phyloP scores from a whole-genome alignment of 2,888 invertebrate genomes.

The Thalpophila matura region DNA sequence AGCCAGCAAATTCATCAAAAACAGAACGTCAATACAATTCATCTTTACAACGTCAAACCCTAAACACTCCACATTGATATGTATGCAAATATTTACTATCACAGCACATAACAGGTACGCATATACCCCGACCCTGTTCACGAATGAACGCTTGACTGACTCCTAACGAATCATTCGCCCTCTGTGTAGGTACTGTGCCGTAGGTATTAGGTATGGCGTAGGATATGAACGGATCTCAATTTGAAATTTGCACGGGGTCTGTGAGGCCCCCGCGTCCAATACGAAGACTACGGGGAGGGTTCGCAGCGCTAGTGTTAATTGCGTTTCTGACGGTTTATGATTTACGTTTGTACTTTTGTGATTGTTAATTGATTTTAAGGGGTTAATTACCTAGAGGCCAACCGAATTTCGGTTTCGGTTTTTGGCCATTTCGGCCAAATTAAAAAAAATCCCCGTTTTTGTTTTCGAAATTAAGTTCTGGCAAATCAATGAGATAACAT shows the following conservation, averaged over 20 bases:
- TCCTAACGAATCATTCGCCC: slow-evolving; percentile 85
- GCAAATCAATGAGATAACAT: no score
- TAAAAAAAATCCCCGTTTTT: no score
- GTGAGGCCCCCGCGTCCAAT: slow-evolving; percentile 74
- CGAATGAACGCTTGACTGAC: slow-evolving; percentile 86
- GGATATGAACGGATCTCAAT: slow-evolving; percentile 79
- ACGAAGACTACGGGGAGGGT: slow-evolving; percentile 64
- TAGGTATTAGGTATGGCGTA: slow-evolving; percentile 69
- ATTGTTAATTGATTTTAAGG: slow-evolving; percentile 66
- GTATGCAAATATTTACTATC: slow-evolving; percentile 89
- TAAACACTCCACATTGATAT: slow-evolving; percentile 81
- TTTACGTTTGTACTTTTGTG: slow-evolving; percentile 72
- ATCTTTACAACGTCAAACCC: slow-evolving; percentile 66
- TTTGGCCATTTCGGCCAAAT: no score
- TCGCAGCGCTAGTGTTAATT: slow-evolving; percentile 81
- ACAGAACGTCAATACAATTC: slow-evolving; percentile 62
- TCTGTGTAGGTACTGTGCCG: slow-evolving; percentile 64
- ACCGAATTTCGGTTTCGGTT: slow-evolving; percentile 51
- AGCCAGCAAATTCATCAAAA: slow-evolving; percentile 50
- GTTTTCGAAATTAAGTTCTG: no score
- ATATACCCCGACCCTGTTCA: slow-evolving; percentile 84
- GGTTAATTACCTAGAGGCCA: no score
- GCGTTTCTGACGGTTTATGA: slow-evolving; percentile 83
- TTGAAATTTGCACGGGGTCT: slow-evolving; percentile 81
- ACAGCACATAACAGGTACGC: slow-evolving; percentile 84